Evolutionary conservation across 2,113 vertebrate species (phyloP).

Genomic region (Petroica traversi): DNA sequence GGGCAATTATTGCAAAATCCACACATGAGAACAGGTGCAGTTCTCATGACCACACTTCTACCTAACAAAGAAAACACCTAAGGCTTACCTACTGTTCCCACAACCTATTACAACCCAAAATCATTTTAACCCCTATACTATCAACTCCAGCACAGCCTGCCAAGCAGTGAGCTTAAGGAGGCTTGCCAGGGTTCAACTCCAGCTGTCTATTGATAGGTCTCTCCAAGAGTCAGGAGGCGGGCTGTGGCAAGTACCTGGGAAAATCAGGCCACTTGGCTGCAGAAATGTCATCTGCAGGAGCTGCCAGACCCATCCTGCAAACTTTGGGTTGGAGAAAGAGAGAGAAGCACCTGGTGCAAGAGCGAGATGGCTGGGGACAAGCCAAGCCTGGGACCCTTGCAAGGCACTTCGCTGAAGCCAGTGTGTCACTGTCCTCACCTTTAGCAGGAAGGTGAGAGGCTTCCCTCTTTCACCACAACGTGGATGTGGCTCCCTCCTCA

Average conservation of each 20-base stretch:
- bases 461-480: background rate
- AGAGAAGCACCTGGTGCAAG: background rate
- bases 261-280: background rate
- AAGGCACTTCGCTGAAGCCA: background rate
- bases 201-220: background rate
- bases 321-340: background rate
- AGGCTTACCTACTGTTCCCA: too few relatives aligned
- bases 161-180: background rate
- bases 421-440: background rate
- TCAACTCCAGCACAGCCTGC: background rate
- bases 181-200: background rate
- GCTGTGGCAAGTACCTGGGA: background rate
- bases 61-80: too few relatives aligned
- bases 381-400: background rate
- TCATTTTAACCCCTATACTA: too few relatives aligned
- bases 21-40: too few relatives aligned
- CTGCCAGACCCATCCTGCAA: background rate
- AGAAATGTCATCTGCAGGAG: background rate
- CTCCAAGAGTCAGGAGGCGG: background rate
- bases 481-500: background rate
- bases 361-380: accelerated
- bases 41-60: too few relatives aligned
- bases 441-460: background rate
- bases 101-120: too few relatives aligned
- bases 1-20: too few relatives aligned